A percentile compares a stretch with the other conserved stretches of the same genome.
Conservation (phyloP, 2,113 vertebrate genomes). For the Varanus komodoensis region DNA sequence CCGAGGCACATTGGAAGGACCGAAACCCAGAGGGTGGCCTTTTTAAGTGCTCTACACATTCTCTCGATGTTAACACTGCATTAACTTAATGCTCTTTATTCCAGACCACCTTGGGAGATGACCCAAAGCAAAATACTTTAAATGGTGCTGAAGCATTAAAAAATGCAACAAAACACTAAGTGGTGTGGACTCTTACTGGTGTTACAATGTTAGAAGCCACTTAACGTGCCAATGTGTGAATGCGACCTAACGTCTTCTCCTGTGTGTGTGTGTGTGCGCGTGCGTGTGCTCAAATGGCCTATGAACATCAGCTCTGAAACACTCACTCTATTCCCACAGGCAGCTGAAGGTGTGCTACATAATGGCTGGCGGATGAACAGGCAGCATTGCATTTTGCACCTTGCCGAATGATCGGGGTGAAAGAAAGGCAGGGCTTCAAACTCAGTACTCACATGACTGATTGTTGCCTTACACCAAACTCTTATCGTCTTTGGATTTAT, state of each 20-base stretch:
- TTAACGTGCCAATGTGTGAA: slow-evolving; percentile 40
- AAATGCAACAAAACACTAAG: slow-evolving; percentile 22
- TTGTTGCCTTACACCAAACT: not conserved
- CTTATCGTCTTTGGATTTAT: not conserved
- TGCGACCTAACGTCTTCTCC: not conserved
- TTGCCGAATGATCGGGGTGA: not conserved
- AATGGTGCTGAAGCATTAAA: slow-evolving; percentile 21
- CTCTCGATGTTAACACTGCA: slow-evolving; percentile 36
- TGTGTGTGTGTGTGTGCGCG: not conserved
- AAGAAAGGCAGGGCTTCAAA: not conserved
- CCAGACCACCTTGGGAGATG: slow-evolving; percentile 36
- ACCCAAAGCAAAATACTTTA: slow-evolving; percentile 35
- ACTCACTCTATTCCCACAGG: rapidly evolving
- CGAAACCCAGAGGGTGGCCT: slow-evolving; percentile 6
- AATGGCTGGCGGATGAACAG: not conserved
- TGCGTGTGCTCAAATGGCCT: not conserved
- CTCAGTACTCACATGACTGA: not conserved
- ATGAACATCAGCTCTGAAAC: not conserved
- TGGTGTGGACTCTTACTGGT: slow-evolving; percentile 21
- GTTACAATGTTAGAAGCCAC: slow-evolving; percentile 36
- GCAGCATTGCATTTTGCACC: not conserved
- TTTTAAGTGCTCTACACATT: slow-evolving; percentile 34
- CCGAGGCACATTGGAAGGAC: slow-evolving; percentile 6
- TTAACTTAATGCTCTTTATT: slow-evolving; percentile 41
- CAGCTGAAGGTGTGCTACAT: not conserved